These are phyloP conservation scores for Gonatopus flavifemur DNA, from an alignment of 1,140 invertebrate species.

Conservation along the genomic window DNA sequence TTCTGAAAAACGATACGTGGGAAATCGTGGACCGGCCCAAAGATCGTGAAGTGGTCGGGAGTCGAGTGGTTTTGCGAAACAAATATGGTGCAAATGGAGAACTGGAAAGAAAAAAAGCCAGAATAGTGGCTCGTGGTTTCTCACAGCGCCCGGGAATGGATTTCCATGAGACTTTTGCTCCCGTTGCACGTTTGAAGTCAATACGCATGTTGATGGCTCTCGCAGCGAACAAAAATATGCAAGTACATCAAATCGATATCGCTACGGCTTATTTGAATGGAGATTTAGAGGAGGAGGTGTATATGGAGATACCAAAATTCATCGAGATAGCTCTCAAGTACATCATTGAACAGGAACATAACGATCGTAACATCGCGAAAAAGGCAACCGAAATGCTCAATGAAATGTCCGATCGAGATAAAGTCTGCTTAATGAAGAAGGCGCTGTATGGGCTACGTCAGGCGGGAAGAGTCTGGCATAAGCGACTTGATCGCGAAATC, in stretches of 20 bases:
- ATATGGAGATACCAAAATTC: slow-evolving; percentile 8
- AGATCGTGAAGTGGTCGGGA: not conserved
- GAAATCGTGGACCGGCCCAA: not conserved
- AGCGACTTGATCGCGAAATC: slow-evolving; percentile 22
- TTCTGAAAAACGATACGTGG: not conserved
- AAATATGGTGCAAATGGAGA: slow-evolving; percentile 20
- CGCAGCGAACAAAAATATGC: slow-evolving; percentile 14
- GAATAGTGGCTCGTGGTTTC: slow-evolving; percentile 38
- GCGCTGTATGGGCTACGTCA: slow-evolving; percentile 43
- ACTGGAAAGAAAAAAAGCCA: slow-evolving; percentile 21
- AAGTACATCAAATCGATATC: slow-evolving; percentile 41
- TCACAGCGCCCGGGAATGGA: slow-evolving; percentile 31
- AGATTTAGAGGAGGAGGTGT: slow-evolving; percentile 11
- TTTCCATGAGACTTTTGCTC: slow-evolving; percentile 34
- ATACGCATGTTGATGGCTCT: slow-evolving; percentile 23
- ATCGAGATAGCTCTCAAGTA: not conserved
- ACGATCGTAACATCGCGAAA: not conserved
- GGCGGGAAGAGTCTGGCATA: slow-evolving; percentile 38
- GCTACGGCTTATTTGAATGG: slow-evolving; percentile 47
- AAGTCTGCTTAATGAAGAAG: slow-evolving; percentile 32
- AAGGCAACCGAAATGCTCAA: not conserved
- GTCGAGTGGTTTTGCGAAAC: not conserved
- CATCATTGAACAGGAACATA: not conserved
- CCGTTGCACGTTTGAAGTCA: slow-evolving; percentile 27
- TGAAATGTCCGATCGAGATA: slow-evolving; percentile 3